These are phyloP conservation scores for Troides helena DNA, from an alignment of 2,888 invertebrate genomes.

Conservation along the genomic window DNA sequence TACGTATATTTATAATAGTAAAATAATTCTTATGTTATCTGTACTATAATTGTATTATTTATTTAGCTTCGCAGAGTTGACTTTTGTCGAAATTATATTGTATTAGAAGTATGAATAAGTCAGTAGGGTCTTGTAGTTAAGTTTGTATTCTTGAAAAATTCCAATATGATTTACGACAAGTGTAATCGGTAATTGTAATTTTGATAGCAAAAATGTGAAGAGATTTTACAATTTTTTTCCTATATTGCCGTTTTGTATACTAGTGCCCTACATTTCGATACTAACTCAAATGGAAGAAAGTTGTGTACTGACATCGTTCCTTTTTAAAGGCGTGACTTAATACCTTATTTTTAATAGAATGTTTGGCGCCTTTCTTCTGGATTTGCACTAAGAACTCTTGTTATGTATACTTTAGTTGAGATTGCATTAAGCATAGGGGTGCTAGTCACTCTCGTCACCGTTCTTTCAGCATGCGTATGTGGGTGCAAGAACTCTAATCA, in stretches of 20 bases:
- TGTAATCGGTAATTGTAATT: slow-evolving; percentile 8
- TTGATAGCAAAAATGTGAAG: slow-evolving; percentile 15
- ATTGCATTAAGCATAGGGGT: slow-evolving; percentile 69
- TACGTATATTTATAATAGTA: not conserved
- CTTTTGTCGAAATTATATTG: slow-evolving; percentile 18
- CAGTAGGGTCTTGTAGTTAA: not conserved
- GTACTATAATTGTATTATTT: slow-evolving; percentile 23
- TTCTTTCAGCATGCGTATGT: slow-evolving; percentile 85
- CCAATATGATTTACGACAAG: slow-evolving; percentile 15
- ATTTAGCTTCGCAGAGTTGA: slow-evolving; percentile 23
- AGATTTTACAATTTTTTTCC: slow-evolving; percentile 13
- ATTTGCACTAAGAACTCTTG: slow-evolving; percentile 54
- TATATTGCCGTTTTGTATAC: slow-evolving; percentile 19
- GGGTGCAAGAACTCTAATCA: slow-evolving; percentile 87
- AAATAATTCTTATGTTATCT: slow-evolving; percentile 11
- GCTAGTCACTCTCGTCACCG: slow-evolving; percentile 68
- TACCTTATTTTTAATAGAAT: slow-evolving; percentile 54
- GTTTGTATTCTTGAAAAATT: not conserved
- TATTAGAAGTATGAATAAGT: slow-evolving; percentile 15
- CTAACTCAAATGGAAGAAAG: slow-evolving; percentile 74
- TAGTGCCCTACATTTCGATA: slow-evolving; percentile 69
- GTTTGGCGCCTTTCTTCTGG: slow-evolving; percentile 39
- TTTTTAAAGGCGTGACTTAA: slow-evolving; percentile 66
- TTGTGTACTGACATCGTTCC: slow-evolving; percentile 56
- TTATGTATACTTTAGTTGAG: slow-evolving; percentile 73